Evolutionary conservation across 1,140 invertebrate genomes (phyloP), one percentile per base, ranked within the genome.

Genomic region (Ips nitidus): DNA sequence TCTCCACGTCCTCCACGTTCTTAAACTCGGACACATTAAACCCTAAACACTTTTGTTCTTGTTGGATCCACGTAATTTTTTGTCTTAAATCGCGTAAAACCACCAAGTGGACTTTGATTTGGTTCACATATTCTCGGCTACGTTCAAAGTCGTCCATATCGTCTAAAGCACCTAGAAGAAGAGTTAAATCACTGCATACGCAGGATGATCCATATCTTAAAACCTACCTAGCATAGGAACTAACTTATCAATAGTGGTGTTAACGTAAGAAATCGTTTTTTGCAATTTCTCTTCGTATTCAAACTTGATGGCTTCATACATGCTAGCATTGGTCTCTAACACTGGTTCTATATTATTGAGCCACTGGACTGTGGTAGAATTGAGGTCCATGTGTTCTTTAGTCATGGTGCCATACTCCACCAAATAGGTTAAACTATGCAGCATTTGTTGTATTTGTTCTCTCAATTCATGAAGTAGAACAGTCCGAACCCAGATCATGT

Each of bases 1-100:
- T 82, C 84, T 97, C 94, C 83, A 96, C 93, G 74, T 90, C 88
- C 82, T 95, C 95, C 45, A 97, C 93, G 93, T 92, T 95, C 4
- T 84, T 76, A 38, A 93, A 88, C 73, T 89, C 83, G 70, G 88
- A 85, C 73, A 91, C 85, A 71, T 92, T 89, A 59, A 88, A 86
- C 70, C 66, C 22, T 5, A 68, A 47, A 22, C 4, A 53, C 53
- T 64, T 36, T 2, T 52, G n/a, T 6, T 43, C 37, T 2, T 1
- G 41, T 22, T 22, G 22, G 22, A 22, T 22, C 22, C 22, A 22
- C 22, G 22, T 22, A 22, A 22, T 22, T 22, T 22, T 4, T 5
- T 41, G 7, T 8, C 8, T n/a, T 59, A 66, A 62, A 62, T 84
- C 41, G 94, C 81, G 76, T 89, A 85, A 75, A 87, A 87, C 62